Evolutionary conservation across 2,888 invertebrate genomes (phyloP), one percentile per base, ranked within the genome.

Genomic region (Pecten maximus): DNA sequence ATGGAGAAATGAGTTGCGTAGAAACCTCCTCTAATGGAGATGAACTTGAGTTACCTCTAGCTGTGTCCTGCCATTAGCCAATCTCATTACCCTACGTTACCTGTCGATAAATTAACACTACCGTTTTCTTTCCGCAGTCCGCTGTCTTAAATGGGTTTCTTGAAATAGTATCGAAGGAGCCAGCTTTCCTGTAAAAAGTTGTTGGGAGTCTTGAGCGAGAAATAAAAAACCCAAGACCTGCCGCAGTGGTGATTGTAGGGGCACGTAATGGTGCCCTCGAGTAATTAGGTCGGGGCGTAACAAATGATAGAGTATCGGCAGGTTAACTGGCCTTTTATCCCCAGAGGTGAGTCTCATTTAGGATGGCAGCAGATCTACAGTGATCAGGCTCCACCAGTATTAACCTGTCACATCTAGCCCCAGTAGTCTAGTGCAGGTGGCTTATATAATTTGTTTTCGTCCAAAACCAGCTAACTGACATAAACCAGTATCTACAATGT

Each of bases 361-460:
- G 3, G 74, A 16, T 74, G 74, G 74, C 74, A 35, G 35, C 35
- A 28, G 74, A 15, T 74, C 28, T 74, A 74, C 35, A 35, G 74
- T 35, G 74, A 74, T 74, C 10, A 74, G 74, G 74, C 74, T 74
- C 74, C 74, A 74, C 10, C 35, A 23, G 74, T 74, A 74, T 74
- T 74, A 74, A 35, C 35, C 74, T 74, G 74, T 74, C 74, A 74
- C 28, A 35, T 28, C 35, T 23, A 35, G 74, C 74, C 28, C 8
- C 12, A 74, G 35, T 35, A 74, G 74, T 35, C 19, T 0, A 74
- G 74, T 74, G 74, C 74, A 74, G 74, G 74, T 74, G 74, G 74
- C 74, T 74, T 74, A 74, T 74, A 74, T 28, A 74, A 74, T 74
- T 74, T 74, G 74, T 74, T 74, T 74, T 74, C 74, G 35, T 74